Base-by-base conservation (phyloP, 2,888 invertebrate species). In the Chesias legatella region DNA sequence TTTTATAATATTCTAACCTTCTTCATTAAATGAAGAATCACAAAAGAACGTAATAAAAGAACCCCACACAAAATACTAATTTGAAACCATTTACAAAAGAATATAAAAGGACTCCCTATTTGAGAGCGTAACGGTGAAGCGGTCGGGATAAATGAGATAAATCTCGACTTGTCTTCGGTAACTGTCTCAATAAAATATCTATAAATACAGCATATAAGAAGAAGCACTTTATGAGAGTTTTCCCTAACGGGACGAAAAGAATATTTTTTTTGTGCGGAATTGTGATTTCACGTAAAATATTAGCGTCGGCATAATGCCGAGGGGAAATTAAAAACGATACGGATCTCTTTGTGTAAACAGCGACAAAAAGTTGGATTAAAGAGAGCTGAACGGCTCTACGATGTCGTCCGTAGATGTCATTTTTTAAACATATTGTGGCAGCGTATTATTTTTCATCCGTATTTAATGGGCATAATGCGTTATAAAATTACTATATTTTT, bases 271-370 rank as follows among this genome's bases (percentile, higher is more conserved):
- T 58, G 57, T 53, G 55, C 53, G 61, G 52, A 67, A 64, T 66
- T 71, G 63, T 67, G 63, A 73, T 71, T 64, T 68, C 71, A 73
- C 69, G 73, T 69, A 75, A 77, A 76, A 72, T 73, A 75, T 77
- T 69, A 74, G 46, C 46, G 51, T 46, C 68, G 62, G 72, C 66
- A 67, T 68, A 73, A 75, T 75, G 63, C 78, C 75, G 62, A 71
- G 63, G 73, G 75, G 74, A 76, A 78, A 78, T 78, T 78, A 76
- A 74, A 44, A 76, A 63, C 57, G 67, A 70, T 65, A 67, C 63
- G 63, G 67, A 71, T 70, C 63, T 69, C 58, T 69, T 67, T 70
- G 68, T 67, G 55, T 60, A 63, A 66, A 73, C 63, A 65, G 42
- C 39, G 49, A 53, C 49, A 48, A 50, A 51, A 50, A 53, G 37